Evolutionary conservation across 2,797 vertebrate genomes (phyloP), one percentile per base, ranked within the genome.

Genomic region (Threskiornis aethiopicus): DNA sequence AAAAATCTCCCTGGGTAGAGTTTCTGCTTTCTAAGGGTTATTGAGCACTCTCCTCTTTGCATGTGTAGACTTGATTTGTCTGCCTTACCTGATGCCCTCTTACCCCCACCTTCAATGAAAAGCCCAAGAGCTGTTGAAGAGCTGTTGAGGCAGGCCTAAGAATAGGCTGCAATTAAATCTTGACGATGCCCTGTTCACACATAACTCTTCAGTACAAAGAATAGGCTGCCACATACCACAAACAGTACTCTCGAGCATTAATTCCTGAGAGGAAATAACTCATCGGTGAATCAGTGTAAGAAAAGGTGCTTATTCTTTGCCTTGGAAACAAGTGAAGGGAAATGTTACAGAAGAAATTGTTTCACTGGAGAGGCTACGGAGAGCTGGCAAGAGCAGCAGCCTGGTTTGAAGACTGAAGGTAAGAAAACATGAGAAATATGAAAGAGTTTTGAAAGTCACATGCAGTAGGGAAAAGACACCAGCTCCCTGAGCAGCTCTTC

Each of bases 211-310:
- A 20, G 54, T 49, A 79, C 70, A 62, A 59, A 54, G 65, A 92
- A 67, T 10, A 82, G 26, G 20, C 55, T 37, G 15, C 71, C 75
- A 31, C 8, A 0, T 28, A 22, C 41, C 54, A 77, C 19, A 21
- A 33, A 15, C 55, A 7, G 0, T 35, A 2, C 64, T 42, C 83
- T 54, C 2, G 6, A 47, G 61, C 2, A 10, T 12, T 35, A 49
- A 54, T 24, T 78, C 87, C 69, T 4, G 3, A n/a, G 64, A 55
- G 59, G 71, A 72, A 81, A 72, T 41, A 33, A 37, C 31, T 13
- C 2, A 4, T n/a, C 47, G 21, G 64, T 5, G 42, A 29, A 47
- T 52, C 57, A 14, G 24, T 4, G 11, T 19, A 22, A 29, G 59
- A 42, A 21, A 41, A 73, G 28, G 44, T 3, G 21, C 44, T 58